Conservation (phyloP, 2,888 invertebrate genomes). For the Agrilus mali region DNA sequence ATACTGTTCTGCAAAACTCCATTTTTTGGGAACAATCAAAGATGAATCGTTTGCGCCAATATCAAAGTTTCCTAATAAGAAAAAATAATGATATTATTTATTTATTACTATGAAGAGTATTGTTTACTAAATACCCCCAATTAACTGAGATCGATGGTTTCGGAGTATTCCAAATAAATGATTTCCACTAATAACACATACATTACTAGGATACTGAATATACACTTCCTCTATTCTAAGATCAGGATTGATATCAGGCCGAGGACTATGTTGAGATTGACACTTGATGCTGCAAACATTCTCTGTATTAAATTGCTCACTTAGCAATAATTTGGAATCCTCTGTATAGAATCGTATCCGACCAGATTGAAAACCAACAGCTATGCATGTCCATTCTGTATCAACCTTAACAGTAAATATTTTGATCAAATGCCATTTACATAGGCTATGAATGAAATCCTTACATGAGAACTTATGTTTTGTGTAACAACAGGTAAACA, state of each 20-base stretch:
- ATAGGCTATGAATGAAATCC: background rate
- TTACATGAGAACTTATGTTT: conserved; percentile 28
- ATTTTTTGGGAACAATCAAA: conserved; percentile 68
- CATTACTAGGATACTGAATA: conserved; percentile 56
- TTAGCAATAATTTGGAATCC: conserved; percentile 65
- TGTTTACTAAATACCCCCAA: conserved; percentile 47
- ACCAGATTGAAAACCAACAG: conserved; percentile 77
- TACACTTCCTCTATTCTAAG: conserved; percentile 54
- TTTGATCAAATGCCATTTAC: background rate
- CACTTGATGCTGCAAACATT: conserved; percentile 69
- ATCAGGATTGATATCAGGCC: conserved; percentile 29
- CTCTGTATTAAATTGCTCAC: conserved; percentile 76
- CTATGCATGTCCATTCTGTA: conserved; percentile 88
- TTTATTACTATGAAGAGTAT: background rate
- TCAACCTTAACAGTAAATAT: conserved; percentile 38
- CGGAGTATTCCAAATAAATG: conserved; percentile 69
- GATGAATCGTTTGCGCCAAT: background rate
- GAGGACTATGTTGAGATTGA: conserved; percentile 47
- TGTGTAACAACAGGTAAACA: conserved; percentile 38
- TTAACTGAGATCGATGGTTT: conserved; percentile 65
- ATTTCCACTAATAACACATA: conserved; percentile 64
- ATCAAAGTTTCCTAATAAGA: background rate
- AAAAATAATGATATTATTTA: background rate
- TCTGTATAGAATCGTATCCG: conserved; percentile 81
- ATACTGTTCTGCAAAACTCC: conserved; percentile 70